These are phyloP conservation scores for Phocides pigmalion DNA, from an alignment of 1,140 invertebrate genomes.

Conservation along the genomic window DNA sequence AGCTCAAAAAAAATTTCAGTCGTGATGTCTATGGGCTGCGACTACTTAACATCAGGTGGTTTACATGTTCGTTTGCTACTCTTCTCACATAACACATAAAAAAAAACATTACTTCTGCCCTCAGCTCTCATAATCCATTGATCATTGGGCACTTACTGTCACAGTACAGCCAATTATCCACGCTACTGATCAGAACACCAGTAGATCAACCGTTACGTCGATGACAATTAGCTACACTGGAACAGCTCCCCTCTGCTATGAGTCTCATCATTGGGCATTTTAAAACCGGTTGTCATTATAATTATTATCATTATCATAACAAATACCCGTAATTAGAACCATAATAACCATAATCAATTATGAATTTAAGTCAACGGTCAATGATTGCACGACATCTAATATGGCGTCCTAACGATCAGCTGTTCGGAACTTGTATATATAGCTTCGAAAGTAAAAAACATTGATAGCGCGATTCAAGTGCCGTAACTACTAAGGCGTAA, in stretches of 20 bases:
- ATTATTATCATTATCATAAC: no score
- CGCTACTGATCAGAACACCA: conserved; percentile 7
- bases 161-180: conserved; percentile 4
- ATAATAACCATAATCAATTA: neutral
- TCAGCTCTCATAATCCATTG: conserved; percentile 35
- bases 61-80: no score
- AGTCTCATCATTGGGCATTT: conserved; percentile 23
- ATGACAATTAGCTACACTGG: conserved; percentile 12
- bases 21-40: no score
- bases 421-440: conserved; percentile 14
- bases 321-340: neutral
- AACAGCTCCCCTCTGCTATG: conserved; percentile 19
- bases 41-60: no score
- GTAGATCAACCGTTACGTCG: conserved; percentile 5
- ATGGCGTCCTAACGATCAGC: neutral
- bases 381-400: no score
- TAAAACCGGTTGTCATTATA: neutral
- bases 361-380: no score
- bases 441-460: conserved; percentile 4
- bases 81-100: no score
- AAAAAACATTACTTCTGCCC: conserved; percentile 13
- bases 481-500: neutral
- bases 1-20: no score
- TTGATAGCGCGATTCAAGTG: conserved; percentile 7
- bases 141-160: conserved; percentile 27